Base-by-base conservation (phyloP, 2,888 invertebrate species). In the Aricia artaxerxes region DNA sequence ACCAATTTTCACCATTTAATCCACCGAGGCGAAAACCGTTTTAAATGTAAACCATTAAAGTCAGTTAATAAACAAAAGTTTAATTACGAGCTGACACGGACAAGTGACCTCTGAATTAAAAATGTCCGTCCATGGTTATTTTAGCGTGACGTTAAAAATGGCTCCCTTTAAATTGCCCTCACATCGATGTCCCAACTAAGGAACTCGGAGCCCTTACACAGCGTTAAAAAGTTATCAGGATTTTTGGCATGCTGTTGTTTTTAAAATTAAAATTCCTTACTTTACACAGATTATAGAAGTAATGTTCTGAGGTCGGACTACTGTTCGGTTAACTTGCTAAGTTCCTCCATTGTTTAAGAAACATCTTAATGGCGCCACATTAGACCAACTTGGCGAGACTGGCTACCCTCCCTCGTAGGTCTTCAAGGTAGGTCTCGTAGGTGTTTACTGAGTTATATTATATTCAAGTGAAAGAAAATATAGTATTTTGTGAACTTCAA, bases 71-170 rank as follows among this genome's bases (percentile, higher is more conserved):
- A 75, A 75, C 75, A 49, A 49, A 75, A 75, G 75, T 49, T 75
- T 75, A 76, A 76, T 76, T 53, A 76, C 76, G 2, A 5, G 6
- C 76, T 53, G 53, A 76, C 76, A 76, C 35, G 24, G 57, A 76
- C 76, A 76, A 76, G 57, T 35, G 76, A 57, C 76, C 76, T 49
- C 76, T 38, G 76, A 76, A 76, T 76, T 76, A 76, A 53, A 76
- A 76, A 73, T 73, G n/a, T 49, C n/a, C 76, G 7, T 7, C 57
- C 76, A 76, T 76, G 76, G 76, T 31, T 76, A 49, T 75, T 78
- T 69, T 24, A 64, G 40, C 38, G 77, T 78, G 49, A 73, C 57
- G 73, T 78, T 78, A 78, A 78, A 78, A 78, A 78, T 73, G 73
- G 40, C 53, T 57, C 73, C 60, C 38, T 73, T 78, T 73, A 78